Base-by-base conservation (phyloP, 2,888 invertebrate species). In the Drosophila neonasuta region DNA sequence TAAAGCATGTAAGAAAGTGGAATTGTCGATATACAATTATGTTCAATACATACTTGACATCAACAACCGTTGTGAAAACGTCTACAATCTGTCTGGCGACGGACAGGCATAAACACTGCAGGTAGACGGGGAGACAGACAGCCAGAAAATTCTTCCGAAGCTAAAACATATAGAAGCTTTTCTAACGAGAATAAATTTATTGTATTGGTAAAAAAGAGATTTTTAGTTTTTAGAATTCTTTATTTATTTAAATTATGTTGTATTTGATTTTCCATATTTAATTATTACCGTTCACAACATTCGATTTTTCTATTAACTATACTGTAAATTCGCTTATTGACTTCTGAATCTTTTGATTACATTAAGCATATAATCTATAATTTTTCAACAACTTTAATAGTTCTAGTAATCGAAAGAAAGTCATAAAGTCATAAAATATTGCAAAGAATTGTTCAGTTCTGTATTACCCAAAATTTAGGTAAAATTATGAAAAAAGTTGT, bases 341-440 rank as follows among this genome's bases (percentile, higher is more conserved):
- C 44, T 68, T 68, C 30, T 32, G 48, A 71, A 65, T 61, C 36
- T 41, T 54, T 68, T 34, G 67, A 59, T 68, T 49, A 58, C 68
- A 29, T 68, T 68, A 59, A 61, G 46, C 46, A 45, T 60, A 60
- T 80, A 45, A 80, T 84, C 80, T 81, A 83, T 83, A 87, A 87
- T 87, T 69, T 77, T 41, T 61, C 75, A 86, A 88, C 84, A 87
- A 87, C 76, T 86, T 84, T 74, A 87, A 87, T 82, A 86, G 78
- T 62, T 55, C 69, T 71, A 65, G 76, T 68, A 68, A 81, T 74
- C 80, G 68, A 70, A 71, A 67, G 15, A 57, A 59, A 36, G 48
- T 54, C 15, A 15, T 15, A 15, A 15, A 15, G 15, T 51, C 34
- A 36, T 56, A 46, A 39, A 49, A 66, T 66, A 65, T 66, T 32